These are phyloP conservation scores for Oscheius sp. DNA, from an alignment of 1,140 invertebrate species.

Conservation along the genomic window DNA sequence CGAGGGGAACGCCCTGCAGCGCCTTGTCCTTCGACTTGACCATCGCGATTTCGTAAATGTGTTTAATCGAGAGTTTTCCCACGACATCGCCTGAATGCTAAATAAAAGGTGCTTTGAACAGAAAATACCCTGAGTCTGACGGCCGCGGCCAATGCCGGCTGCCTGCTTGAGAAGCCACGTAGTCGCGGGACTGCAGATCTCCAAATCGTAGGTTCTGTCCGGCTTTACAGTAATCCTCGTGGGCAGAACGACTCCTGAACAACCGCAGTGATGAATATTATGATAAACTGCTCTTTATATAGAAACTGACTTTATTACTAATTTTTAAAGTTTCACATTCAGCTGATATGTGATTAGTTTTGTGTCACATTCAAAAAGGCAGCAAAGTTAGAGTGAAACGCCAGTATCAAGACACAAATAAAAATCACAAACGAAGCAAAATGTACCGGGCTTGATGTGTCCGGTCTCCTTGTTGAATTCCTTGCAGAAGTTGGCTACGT, in stretches of 20 bases:
- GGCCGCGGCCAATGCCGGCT: conserved; percentile 80
- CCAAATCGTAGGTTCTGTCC: conserved; percentile 80
- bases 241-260: conserved; percentile 52
- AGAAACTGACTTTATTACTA: neutral
- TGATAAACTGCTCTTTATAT: neutral
- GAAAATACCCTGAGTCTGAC: conserved; percentile 72
- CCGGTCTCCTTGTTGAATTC: conserved; percentile 94
- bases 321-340: no score
- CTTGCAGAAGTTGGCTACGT: conserved; percentile 93
- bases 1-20: conserved; percentile 69
- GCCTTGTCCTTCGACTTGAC: conserved; percentile 84
- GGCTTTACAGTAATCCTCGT: conserved; percentile 63
- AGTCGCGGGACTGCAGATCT: conserved; percentile 79
- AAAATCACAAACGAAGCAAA: conserved; percentile 11
- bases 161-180: conserved; percentile 89
- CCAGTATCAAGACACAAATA: no score
- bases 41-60: conserved; percentile 95
- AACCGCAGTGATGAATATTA: no score
- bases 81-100: conserved; percentile 70
- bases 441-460: conserved; percentile 78
- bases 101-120: neutral
- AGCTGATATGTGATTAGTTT: no score
- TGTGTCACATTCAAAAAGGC: no score
- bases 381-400: no score
- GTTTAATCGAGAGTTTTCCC: conserved; percentile 89